Evolutionary conservation across 2,113 vertebrate species (phyloP).

Genomic region (Tetrao urogallus): DNA sequence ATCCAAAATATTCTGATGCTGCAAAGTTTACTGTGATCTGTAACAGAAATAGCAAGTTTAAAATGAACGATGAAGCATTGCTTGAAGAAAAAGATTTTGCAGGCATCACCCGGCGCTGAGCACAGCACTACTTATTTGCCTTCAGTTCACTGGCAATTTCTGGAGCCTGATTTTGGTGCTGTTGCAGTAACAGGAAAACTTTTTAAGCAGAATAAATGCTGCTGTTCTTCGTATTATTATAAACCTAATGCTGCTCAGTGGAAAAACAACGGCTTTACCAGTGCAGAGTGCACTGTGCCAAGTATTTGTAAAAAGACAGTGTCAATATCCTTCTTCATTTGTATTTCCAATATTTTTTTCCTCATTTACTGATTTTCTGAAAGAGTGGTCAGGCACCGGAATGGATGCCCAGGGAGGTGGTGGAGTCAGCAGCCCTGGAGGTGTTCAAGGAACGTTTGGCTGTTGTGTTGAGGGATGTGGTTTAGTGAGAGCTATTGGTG

Average conservation of each 20-base stretch:
- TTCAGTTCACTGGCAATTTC: neutral
- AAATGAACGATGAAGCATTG: neutral
- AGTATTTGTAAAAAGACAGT: neutral
- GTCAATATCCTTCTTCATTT: neutral
- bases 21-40: neutral
- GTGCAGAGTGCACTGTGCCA: neutral
- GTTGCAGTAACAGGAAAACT: neutral
- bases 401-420: too few relatives aligned
- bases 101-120: neutral
- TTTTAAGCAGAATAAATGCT: neutral
- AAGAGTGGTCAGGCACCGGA: too few relatives aligned
- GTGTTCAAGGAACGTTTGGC: too few relatives aligned
- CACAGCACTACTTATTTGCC: neutral
- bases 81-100: neutral
- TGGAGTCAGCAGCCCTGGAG: too few relatives aligned
- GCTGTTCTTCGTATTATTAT: neutral
- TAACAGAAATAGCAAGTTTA: neutral
- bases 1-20: neutral
- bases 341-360: neutral
- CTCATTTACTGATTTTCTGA: neutral
- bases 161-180: neutral
- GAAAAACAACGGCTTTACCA: slow-evolving; percentile 2
- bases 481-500: too few relatives aligned
- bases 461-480: too few relatives aligned
- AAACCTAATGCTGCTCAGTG: neutral